A percentile compares a stretch with the other conserved stretches of the same genome.
These are phyloP conservation scores for Diarsia dahlii DNA, from an alignment of 2,888 invertebrate genomes.

Conservation along the genomic window DNA sequence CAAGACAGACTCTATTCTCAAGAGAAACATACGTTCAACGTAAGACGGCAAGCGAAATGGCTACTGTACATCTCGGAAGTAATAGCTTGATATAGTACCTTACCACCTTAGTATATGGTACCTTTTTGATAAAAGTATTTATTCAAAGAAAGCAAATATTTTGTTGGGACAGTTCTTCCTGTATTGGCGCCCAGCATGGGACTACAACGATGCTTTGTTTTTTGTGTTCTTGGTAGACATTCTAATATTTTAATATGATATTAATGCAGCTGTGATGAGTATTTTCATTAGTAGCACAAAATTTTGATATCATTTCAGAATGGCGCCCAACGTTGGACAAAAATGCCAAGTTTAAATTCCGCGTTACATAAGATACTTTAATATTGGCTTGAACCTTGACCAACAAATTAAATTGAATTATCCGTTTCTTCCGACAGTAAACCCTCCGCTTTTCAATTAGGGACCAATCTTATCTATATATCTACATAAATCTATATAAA, in stretches of 20 bases:
- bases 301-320: neutral
- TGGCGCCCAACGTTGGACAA: conserved; percentile 27
- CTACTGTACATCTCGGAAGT: neutral
- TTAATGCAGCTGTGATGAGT: fast-evolving
- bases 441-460: neutral
- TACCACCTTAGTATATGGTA: neutral
- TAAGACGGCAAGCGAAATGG: neutral
- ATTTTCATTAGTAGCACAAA: neutral
- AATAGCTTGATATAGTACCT: neutral
- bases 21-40: conserved; percentile 9
- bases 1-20: conserved; percentile 20
- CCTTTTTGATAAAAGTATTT: neutral
- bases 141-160: neutral
- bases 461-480: neutral
- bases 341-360: neutral
- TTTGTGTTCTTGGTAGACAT: neutral
- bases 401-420: conserved; percentile 9
- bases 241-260: neutral
- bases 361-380: neutral
- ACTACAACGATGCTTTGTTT: neutral
- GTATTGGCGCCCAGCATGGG: conserved; percentile 22
- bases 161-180: neutral
- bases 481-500: no score
- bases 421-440: neutral
- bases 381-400: neutral